Conservation (phyloP, 2,113 vertebrate genomes). For the Raja brachyura region DNA sequence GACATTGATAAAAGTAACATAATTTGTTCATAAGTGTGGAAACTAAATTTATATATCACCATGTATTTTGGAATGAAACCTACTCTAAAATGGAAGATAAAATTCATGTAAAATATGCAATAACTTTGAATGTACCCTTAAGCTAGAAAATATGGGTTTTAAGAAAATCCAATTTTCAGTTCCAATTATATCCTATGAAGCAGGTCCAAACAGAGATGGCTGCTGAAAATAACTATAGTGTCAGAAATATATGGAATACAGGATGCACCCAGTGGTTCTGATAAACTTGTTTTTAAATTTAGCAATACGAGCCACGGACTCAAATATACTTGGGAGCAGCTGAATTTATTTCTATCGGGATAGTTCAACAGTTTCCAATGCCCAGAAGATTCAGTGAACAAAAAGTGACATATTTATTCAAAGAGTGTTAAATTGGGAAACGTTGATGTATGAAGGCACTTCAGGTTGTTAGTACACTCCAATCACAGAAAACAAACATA, state of each 20-base stretch:
- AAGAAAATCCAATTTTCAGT: not conserved
- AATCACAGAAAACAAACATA: too few relatives aligned
- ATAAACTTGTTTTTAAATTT: not conserved
- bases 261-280: not conserved
- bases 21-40: not conserved
- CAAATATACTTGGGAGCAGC: not conserved
- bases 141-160: not conserved
- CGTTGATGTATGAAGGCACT: too few relatives aligned
- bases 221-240: not conserved
- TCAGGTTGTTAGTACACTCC: too few relatives aligned
- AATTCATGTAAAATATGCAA: not conserved
- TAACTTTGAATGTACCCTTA: not conserved
- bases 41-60: not conserved
- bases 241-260: not conserved
- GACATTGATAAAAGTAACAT: not conserved
- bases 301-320: not conserved
- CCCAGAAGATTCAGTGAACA: not conserved
- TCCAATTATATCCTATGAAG: not conserved
- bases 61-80: not conserved
- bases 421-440: too few relatives aligned
- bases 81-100: not conserved
- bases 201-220: not conserved
- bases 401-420: too few relatives aligned
- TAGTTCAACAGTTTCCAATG: not conserved
- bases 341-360: not conserved